Percentiles rank a stretch among this genome's conserved stretches.
These are phyloP conservation scores for Athene cunicularia DNA, from an alignment of 2,113 vertebrate genomes.

Conservation along the genomic window DNA sequence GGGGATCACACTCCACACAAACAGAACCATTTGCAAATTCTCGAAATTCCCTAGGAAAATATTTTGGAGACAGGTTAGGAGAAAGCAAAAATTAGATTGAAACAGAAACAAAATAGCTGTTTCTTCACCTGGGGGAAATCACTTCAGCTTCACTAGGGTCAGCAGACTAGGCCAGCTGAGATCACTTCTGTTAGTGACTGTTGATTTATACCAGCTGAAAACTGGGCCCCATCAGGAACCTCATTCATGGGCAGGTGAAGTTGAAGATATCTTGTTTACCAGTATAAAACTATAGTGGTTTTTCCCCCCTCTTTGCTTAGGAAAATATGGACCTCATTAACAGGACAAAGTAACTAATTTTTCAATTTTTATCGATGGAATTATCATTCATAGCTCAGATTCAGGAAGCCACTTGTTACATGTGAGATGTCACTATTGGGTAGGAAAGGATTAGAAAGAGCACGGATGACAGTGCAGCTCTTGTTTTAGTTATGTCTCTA, in stretches of 20 bases:
- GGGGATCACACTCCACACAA: constrained; percentile 91
- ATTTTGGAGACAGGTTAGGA: not conserved
- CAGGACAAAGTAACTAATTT: constrained; percentile 6
- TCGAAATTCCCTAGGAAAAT: constrained; percentile 84
- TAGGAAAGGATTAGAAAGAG: not conserved
- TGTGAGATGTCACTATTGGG: not conserved
- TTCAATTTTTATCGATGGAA: not conserved
- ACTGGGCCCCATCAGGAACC: not conserved
- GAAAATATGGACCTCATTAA: constrained; percentile 14
- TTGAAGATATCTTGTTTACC: not conserved
- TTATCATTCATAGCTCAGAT: not conserved
- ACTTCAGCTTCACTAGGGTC: not conserved
- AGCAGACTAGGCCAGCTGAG: not conserved
- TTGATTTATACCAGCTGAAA: not conserved
- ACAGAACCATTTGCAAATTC: constrained; percentile 92
- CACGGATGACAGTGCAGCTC: not conserved
- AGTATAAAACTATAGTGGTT: not conserved
- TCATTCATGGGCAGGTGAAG: not conserved
- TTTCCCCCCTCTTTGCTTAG: not conserved
- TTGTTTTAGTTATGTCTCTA: not conserved
- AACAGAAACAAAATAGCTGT: not conserved
- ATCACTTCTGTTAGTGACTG: not conserved
- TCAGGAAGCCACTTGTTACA: not conserved
- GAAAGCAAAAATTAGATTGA: not conserved
- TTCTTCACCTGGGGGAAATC: not conserved